phyloP scores from a whole-genome alignment of 2,888 invertebrate genomes.

The Patella depressa region DNA sequence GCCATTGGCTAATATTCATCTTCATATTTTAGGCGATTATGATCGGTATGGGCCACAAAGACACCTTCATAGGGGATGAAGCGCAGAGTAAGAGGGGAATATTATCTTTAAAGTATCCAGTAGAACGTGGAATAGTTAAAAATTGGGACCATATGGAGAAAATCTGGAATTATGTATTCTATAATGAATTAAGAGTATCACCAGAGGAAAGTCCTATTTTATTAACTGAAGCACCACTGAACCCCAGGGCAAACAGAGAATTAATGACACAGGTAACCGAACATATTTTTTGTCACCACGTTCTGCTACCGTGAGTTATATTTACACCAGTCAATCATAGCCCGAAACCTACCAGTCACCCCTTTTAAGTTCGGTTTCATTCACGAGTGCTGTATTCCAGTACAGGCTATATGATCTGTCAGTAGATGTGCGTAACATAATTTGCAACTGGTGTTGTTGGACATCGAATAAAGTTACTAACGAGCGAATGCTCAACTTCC shows the following conservation, averaged over 20 bases:
- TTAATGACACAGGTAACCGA: slow-evolving; percentile 73
- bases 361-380: too few relatives aligned
- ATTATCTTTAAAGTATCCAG: slow-evolving; percentile 39
- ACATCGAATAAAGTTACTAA: too few relatives aligned
- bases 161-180: slow-evolving; percentile 66
- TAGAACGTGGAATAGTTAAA: slow-evolving; percentile 63
- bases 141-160: slow-evolving; percentile 67
- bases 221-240: slow-evolving; percentile 87
- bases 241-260: slow-evolving; percentile 89
- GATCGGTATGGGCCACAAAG: slow-evolving; percentile 93
- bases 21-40: slow-evolving; percentile 74
- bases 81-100: slow-evolving; percentile 26
- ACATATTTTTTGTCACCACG: too few relatives aligned
- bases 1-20: background rate
- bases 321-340: too few relatives aligned
- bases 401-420: too few relatives aligned
- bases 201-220: slow-evolving; percentile 86
- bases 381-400: too few relatives aligned
- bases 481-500: too few relatives aligned
- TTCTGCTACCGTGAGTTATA: too few relatives aligned
- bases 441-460: too few relatives aligned
- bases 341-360: too few relatives aligned
- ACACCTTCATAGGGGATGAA: slow-evolving; percentile 53
- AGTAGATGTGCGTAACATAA: too few relatives aligned
- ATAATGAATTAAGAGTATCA: slow-evolving; percentile 70